Base-by-base conservation (phyloP, 1,140 invertebrate genomes). In the Pseudomyrmex flavicornis region DNA sequence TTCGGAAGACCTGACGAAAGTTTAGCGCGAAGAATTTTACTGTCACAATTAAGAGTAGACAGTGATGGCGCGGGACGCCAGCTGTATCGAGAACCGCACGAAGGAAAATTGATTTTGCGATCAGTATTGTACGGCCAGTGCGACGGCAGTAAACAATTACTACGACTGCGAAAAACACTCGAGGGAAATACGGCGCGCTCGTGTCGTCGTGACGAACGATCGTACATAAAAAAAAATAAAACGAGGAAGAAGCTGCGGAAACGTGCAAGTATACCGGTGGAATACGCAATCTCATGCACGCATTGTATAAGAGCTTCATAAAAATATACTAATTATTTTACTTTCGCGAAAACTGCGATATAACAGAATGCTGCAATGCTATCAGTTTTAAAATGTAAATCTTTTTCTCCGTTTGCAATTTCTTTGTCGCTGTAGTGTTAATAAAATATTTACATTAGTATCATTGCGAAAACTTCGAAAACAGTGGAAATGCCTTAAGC, bases 131-230 rank as follows among this genome's bases (percentile, higher is more conserved):
- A 72, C 62, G 26, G 59, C 46, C 10, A 35, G 63, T 63, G 13
- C 20, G 66, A 72, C 44, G 66, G 76, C 59, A 80, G 76, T 80
- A 80, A 80, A 80, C 76, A 80, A 80, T 80, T 80, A 85, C 62
- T 83, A 69, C 48, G 56, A 58, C 83, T 83, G 61, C 65, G 63
- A 85, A 85, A 85, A 85, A 85, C 84, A 85, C 84, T 85, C 84
- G 35, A 15, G 84, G 83, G 84, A 85, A 85, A 85, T 85, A 76
- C 63, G 56, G 65, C 48, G 62, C 72, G 82, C 79, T 59, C 72
- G 84, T 85, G 70, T 85, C 54, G 63, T 74, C 62, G 56, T 82
- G 83, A 83, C 76, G 65, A 70, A 85, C 66, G 58, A 50, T 44
- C 63, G 63, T 85, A 66, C 65, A 84, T 69, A 59, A 70, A 85